Percentiles rank a stretch among this genome's conserved stretches.
Conservation (phyloP, 2,113 vertebrate species). For the Verasper variegatus region DNA sequence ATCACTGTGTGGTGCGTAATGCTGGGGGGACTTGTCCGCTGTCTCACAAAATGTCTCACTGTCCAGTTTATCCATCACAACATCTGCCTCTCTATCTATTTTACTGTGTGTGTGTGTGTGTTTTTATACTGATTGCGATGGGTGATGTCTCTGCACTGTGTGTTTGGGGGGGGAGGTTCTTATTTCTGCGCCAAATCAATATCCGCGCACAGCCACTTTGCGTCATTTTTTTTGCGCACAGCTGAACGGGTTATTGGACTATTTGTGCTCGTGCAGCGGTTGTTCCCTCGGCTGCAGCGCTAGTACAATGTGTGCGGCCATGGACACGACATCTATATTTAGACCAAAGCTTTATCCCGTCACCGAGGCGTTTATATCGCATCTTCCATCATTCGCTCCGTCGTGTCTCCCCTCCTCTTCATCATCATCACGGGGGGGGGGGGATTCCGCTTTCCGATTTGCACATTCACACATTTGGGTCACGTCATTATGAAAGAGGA, state of each 20-base stretch:
- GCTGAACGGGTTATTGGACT: background rate
- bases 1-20: conserved; percentile 84
- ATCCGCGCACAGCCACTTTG: background rate
- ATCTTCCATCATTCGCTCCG: background rate
- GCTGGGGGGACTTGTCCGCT: conserved; percentile 68
- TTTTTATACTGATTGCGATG: background rate
- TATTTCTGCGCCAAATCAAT: background rate
- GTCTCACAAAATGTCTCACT: conserved; percentile 40
- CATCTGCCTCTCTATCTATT: background rate
- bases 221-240: background rate
- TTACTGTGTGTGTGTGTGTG: background rate
- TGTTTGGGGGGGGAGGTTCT: too few species aligned
- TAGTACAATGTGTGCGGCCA: conserved; percentile 44
- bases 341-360: conserved; percentile 63
- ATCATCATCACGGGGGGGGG: conserved; percentile 25
- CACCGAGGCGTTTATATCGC: conserved; percentile 27
- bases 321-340: conserved; percentile 74
- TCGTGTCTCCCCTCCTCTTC: background rate
- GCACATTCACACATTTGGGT: conserved; percentile 62
- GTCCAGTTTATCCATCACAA: conserved; percentile 20
- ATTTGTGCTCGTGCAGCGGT: background rate
- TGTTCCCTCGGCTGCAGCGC: conserved; percentile 1
- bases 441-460: conserved; percentile 30
- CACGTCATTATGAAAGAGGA: conserved; percentile 21
- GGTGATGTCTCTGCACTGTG: background rate